Percentiles rank a stretch among this genome's conserved stretches.
These are phyloP conservation scores for Junco hyemalis DNA, from an alignment of 2,113 vertebrate species.

Conservation along the genomic window DNA sequence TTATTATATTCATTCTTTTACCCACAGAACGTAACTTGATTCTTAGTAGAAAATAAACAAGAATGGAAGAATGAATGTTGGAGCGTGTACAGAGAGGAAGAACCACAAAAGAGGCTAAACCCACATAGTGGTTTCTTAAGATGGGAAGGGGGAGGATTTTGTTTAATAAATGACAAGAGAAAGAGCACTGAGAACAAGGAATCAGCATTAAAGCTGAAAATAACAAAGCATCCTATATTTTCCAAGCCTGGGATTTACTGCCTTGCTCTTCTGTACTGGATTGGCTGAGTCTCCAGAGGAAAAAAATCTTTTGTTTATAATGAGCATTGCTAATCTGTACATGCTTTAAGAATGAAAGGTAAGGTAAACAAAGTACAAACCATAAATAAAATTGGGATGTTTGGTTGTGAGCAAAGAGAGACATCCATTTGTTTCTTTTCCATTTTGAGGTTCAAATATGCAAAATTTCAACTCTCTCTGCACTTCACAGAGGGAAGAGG, in stretches of 20 bases:
- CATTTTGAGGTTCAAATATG: neutral
- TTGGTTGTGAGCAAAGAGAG: neutral
- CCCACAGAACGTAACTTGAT: neutral
- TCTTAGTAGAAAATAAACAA: neutral
- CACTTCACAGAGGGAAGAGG: neutral
- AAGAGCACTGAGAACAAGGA: neutral
- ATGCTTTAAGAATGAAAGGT: neutral
- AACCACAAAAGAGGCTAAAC: neutral
- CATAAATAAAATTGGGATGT: neutral
- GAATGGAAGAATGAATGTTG: neutral
- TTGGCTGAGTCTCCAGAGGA: neutral
- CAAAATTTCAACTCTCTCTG: neutral
- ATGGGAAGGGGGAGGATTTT: neutral
- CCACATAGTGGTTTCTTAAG: neutral
- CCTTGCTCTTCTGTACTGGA: neutral
- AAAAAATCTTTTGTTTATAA: neutral
- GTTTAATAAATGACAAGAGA: neutral
- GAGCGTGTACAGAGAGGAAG: neutral
- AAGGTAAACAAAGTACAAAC: neutral
- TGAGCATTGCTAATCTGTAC: neutral
- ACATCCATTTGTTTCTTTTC: neutral
- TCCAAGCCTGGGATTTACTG: neutral
- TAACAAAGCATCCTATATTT: neutral
- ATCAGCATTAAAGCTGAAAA: neutral
- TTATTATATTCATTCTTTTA: neutral